Evolutionary conservation across 2,113 vertebrate genomes (phyloP).

Genomic region (zebrafish (Danio rerio)): DNA sequence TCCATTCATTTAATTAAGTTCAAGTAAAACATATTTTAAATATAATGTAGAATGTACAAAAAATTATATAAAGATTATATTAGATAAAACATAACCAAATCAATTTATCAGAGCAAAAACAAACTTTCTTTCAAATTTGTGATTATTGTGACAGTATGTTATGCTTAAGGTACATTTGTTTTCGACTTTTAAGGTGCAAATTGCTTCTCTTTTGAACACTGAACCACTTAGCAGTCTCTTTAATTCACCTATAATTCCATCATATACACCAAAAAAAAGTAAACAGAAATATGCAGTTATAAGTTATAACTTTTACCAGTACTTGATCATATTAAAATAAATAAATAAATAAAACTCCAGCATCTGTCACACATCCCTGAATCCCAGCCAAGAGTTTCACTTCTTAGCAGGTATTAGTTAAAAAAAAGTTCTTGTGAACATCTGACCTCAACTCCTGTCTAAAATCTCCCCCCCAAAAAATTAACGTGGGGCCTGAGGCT

Average conservation of each 20-base stretch:
- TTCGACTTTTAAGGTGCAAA: not conserved
- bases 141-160: not conserved
- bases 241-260: not conserved
- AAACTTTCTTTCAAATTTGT: not conserved
- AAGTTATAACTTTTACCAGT: not conserved
- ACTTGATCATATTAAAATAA: too few relatives aligned
- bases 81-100: not conserved
- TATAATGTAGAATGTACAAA: too few relatives aligned
- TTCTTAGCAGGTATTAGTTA: conserved; percentile 62
- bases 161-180: not conserved
- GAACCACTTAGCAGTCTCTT: not conserved
- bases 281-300: not conserved
- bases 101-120: not conserved
- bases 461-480: conserved; percentile 51
- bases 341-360: not conserved
- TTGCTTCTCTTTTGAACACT: not conserved
- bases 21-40: too few relatives aligned
- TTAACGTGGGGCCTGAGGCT: conserved; percentile 62
- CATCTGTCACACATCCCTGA: conserved; percentile 36
- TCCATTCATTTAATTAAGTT: too few relatives aligned
- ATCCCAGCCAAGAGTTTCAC: conserved; percentile 4
- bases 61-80: too few relatives aligned
- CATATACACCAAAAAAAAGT: not conserved
- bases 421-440: conserved; percentile 35
- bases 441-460: conserved; percentile 38